These are phyloP conservation scores for Ceratina japonica DNA, from an alignment of 1,140 invertebrate species.

Conservation along the genomic window DNA sequence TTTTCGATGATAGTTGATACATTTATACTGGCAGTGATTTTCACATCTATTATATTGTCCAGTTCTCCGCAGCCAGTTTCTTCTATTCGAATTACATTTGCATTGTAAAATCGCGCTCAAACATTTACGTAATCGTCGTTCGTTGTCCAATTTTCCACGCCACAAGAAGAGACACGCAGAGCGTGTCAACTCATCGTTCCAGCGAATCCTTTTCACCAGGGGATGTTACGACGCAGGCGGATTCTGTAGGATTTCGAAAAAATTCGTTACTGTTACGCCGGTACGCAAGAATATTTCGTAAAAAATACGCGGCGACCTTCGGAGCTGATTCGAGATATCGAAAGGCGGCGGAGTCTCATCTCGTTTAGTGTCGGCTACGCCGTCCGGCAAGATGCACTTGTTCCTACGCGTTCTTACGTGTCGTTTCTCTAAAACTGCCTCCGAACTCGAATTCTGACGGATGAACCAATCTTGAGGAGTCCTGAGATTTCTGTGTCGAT, in stretches of 20 bases:
- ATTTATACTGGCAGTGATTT: neutral
- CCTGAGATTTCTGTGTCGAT: neutral
- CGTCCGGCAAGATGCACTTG: conserved; percentile 71
- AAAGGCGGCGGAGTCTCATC: conserved; percentile 69
- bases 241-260: conserved; percentile 31
- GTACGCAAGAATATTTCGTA: conserved; percentile 70
- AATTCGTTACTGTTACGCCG: conserved; percentile 31
- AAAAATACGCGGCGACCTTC: conserved; percentile 76
- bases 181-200: too few relatives aligned
- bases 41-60: neutral
- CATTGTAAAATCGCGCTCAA: neutral
- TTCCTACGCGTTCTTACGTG: conserved; percentile 21
- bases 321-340: conserved; percentile 53
- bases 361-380: conserved; percentile 68
- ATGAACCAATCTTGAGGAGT: neutral
- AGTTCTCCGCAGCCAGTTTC: too few relatives aligned
- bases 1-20: neutral
- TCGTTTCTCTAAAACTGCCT: neutral
- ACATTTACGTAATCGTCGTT: neutral
- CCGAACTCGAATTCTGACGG: neutral
- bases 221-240: neutral
- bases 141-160: conserved; percentile 18
- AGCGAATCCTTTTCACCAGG: neutral
- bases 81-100: too few relatives aligned
- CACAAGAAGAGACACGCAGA: neutral